Evolutionary conservation across 2,888 invertebrate genomes (phyloP), one percentile per base, ranked within the genome.

Genomic region (Meiosimyza decipiens): DNA sequence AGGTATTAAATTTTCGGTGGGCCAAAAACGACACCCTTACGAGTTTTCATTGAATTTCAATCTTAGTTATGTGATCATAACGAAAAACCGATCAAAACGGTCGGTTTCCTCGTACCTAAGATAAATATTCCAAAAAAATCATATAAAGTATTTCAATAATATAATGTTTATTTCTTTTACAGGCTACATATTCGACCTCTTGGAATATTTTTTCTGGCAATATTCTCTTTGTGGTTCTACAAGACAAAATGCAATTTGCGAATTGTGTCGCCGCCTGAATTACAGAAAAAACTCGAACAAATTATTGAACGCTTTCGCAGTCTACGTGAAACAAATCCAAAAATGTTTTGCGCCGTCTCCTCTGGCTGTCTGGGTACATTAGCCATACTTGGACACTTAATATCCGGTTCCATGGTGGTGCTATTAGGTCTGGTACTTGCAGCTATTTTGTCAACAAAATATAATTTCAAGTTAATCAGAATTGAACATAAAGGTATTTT

Each of bases 161-260:
- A 40, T 5, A 40, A 40, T 40, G 40, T 40, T 40, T 40, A 40
- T 9, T 40, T 40, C 4, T 40, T 64, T 82, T 80, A 18, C 78
- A 87, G 87, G 83, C 76, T 86, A 62, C 80, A 80, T 70, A 79
- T 84, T 47, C 82, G 82, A 69, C 87, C 87, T 0, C 76, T 86
- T 73, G 83, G 85, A 52, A 77, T 86, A 11, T 71, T 86, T 11
- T 85, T 86, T 64, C 69, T 86, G 63, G 77, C 82, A 18, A 71
- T 82, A 16, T 78, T 85, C 40, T 77, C 79, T 50, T 82, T 81
- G 71, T 87, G 86, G 85, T 73, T 85, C 5, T 85, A 82, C 71
- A 82, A 83, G 79, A 84, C 82, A 59, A 80, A 80, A 49, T 82
- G 82, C 72, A 80, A 79, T 72, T 78, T 83, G 50, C 82, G 84